Percentiles rank a stretch among this genome's conserved stretches.
Conservation (phyloP, 2,888 invertebrate genomes). For the Cyclophora punctaria region DNA sequence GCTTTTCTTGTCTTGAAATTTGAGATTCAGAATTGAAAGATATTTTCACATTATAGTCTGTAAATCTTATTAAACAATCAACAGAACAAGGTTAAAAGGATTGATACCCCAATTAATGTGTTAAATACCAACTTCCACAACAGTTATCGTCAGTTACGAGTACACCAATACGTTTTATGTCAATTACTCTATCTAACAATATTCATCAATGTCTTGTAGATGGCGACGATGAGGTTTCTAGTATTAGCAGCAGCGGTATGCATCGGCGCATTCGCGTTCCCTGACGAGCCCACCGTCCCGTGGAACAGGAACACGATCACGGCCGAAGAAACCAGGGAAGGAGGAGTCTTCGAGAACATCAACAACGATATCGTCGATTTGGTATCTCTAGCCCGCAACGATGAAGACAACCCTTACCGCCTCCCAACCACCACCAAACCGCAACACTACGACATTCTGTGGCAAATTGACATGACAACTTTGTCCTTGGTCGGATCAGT, state of each 20-base stretch:
- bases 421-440: conserved; percentile 71
- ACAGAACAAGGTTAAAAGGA: conserved; percentile 2
- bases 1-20: too few species aligned
- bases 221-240: conserved; percentile 44
- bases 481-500: conserved; percentile 48
- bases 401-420: conserved; percentile 29
- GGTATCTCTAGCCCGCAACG: conserved; percentile 11
- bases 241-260: conserved; percentile 33
- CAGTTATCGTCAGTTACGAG: too few species aligned
- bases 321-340: conserved; percentile 50
- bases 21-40: too few species aligned
- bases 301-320: conserved; percentile 52
- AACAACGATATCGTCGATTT: conserved; percentile 16
- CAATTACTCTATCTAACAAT: background rate
- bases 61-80: conserved; percentile 1
- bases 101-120: background rate
- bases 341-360: conserved; percentile 47
- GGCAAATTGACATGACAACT: conserved; percentile 52
- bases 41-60: background rate
- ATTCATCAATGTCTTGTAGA: conserved; percentile 30
- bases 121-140: background rate
- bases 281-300: conserved; percentile 25
- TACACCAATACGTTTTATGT: too few species aligned
- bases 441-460: conserved; percentile 59
- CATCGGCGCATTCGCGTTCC: conserved; percentile 22